Base-by-base conservation (phyloP, 1,140 invertebrate genomes). In the Batillaria attramentaria region DNA sequence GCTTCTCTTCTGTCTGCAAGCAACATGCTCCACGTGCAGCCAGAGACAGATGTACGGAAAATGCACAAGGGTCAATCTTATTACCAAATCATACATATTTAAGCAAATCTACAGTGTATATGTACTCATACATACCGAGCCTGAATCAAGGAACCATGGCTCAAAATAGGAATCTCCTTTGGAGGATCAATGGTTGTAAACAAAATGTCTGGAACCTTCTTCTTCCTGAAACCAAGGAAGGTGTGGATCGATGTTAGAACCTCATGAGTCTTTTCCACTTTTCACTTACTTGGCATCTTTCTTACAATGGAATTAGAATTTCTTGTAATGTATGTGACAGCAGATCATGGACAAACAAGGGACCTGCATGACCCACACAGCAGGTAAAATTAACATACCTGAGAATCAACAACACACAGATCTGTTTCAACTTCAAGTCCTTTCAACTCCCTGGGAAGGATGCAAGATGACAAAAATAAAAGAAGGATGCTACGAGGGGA, bases 131-230 rank as follows among this genome's bases (percentile, higher is more conserved):
- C 35, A 39, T 81, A 91, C 90, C 91, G 89, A 4, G 92, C 92
- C 82, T 92, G 92, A 72, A 92, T 87, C 6, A 92, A 84, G 42
- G 94, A 95, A 6, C 95, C 95, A 69, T 93, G 93, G 3, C 95
- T 96, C n/a, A 93, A 93, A 3, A 94, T 93, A 10, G 93, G 93
- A 24, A 98, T 91, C 42, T 93, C 94, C 72, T 94, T 93, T 0
- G 96, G 95, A 24, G 96, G 93, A 82, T 98, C 96, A 75, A 97
- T 94, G 0, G 97, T 98, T 2, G 96, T 95, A 81, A 99, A 94
- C 50, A 98, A 87, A 2, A 99, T 94, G 86, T 98, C 96, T 0
- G 97, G 97, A 0, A 99, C 97, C 84, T 95, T 95, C 3, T 94
- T 94, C 77, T 94, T 94, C 79, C 95, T 95, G 42, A 80, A 73